Conservation (phyloP, 53 echinoderm and acorn worm genomes). For the Pentamera pediparva region DNA sequence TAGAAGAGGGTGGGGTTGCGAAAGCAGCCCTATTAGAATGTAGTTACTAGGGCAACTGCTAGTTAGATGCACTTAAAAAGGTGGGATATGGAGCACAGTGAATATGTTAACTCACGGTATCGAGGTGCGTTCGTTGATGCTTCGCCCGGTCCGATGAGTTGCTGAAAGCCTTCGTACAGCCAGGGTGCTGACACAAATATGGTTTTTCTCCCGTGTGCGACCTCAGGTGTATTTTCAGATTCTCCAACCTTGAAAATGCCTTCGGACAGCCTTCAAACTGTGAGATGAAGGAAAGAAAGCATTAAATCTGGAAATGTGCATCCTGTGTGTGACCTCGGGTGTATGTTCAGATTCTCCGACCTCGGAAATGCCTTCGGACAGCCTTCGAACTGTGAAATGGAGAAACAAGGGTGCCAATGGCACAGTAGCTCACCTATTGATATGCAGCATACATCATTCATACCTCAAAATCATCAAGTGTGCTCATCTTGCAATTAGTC, state of each 20-base stretch:
- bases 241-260: constrained; percentile 89
- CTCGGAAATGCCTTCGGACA: constrained; percentile 95
- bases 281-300: neutral
- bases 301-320: neutral
- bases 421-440: no score
- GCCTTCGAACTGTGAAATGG: constrained; percentile 82
- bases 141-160: constrained; percentile 95
- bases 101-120: constrained; percentile 73
- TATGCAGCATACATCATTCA: no score
- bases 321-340: constrained; percentile 83
- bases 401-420: neutral
- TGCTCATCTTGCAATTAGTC: no score
- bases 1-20: neutral
- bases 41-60: no score
- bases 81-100: no score
- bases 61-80: no score
- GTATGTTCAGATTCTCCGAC: constrained; percentile 88
- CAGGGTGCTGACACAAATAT: constrained; percentile 81
- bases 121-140: constrained; percentile 87
- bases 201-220: constrained; percentile 94
- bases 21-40: no score
- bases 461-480: no score
- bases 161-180: constrained; percentile 93
- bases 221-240: constrained; percentile 85
- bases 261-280: constrained; percentile 99